These are phyloP conservation scores for Drosophila paracracens DNA, from an alignment of 2,888 invertebrate genomes.

Conservation along the genomic window DNA sequence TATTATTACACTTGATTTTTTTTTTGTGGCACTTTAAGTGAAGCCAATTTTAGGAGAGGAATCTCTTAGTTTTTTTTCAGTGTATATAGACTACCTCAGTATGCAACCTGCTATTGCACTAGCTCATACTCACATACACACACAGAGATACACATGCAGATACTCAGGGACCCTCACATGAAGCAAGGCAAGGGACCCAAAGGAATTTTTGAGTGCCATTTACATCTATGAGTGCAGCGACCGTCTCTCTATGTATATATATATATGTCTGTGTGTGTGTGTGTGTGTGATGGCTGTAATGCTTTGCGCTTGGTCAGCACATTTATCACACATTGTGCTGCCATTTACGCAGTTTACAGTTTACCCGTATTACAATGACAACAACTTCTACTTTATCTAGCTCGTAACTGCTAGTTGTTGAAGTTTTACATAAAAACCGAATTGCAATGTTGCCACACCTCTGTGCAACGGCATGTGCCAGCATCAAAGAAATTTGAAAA, in stretches of 20 bases:
- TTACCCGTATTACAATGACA: neutral
- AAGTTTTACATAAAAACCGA: neutral
- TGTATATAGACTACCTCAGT: neutral
- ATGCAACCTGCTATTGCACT: conserved; percentile 50
- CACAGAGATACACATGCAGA: conserved; percentile 6
- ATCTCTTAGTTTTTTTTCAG: neutral
- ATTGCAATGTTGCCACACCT: neutral
- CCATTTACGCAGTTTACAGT: conserved; percentile 34
- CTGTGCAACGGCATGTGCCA: neutral
- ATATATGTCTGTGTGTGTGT: neutral
- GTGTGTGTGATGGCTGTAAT: conserved; percentile 37
- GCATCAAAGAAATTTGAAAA: neutral
- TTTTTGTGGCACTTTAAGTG: neutral
- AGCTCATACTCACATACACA: conserved; percentile 17
- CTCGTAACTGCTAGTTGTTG: neutral
- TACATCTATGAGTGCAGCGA: conserved; percentile 68
- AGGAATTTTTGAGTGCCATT: conserved; percentile 76
- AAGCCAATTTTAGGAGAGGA: neutral
- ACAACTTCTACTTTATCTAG: neutral
- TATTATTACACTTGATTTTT: neutral
- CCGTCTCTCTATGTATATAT: conserved; percentile 3
- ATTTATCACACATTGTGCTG: conserved; percentile 75
- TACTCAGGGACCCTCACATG: conserved; percentile 50
- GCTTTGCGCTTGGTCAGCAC: conserved; percentile 60
- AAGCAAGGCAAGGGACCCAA: conserved; percentile 58